Percentiles rank a stretch among this genome's conserved stretches.
Evolutionary conservation across 2,888 invertebrate genomes (phyloP).

Genomic region (Trimorus sp.): DNA sequence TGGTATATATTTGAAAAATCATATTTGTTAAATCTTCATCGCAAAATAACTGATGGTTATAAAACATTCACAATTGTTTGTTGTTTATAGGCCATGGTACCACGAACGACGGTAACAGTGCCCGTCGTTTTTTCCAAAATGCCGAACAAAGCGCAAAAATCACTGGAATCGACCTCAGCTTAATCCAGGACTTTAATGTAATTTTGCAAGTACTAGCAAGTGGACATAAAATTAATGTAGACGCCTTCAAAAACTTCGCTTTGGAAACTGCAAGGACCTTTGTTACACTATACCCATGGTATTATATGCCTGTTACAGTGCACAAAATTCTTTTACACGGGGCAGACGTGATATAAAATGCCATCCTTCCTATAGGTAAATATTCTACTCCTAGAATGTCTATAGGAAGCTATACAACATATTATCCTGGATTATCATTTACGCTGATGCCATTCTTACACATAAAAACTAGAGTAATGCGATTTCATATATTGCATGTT

Average conservation of each 20-base stretch:
- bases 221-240: constrained; percentile 34
- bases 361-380: constrained; percentile 34
- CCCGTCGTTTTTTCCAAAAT: constrained; percentile 39
- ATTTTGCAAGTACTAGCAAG: constrained; percentile 31
- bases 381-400: not conserved
- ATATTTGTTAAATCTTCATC: no score
- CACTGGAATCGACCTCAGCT: constrained; percentile 29
- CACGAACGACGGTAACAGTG: constrained; percentile 42
- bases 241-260: constrained; percentile 18
- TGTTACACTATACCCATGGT: constrained; percentile 30
- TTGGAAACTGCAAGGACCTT: constrained; percentile 25
- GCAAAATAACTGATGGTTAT: no score
- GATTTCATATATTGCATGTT: no score
- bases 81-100: constrained; percentile 27
- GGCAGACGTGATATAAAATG: constrained; percentile 28
- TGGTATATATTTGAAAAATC: no score
- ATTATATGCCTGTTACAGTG: constrained; percentile 35
- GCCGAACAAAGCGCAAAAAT: constrained; percentile 26
- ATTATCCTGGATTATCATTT: no score
- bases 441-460: no score
- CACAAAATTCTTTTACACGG: constrained; percentile 45
- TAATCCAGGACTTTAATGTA: constrained; percentile 20
- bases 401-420: no score
- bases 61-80: no score
- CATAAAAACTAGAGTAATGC: no score